Evolutionary conservation across 2,113 vertebrate genomes (phyloP), one percentile per base, ranked within the genome.

Genomic region (Pandion haliaetus): DNA sequence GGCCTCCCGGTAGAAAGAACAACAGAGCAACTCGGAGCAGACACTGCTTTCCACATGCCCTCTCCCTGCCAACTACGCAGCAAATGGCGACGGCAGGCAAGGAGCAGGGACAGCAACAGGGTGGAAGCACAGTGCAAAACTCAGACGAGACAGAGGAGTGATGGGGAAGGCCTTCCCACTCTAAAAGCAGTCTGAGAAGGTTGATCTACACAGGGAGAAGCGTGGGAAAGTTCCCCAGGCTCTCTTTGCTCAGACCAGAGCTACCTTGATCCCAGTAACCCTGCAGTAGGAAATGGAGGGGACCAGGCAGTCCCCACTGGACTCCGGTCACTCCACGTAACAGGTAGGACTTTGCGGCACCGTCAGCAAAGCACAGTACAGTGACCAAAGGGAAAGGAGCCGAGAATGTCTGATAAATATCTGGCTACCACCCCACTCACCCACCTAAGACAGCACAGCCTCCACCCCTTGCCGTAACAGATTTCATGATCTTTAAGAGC

Each of bases 21-120:
- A 38, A 42, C n/a, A 26, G n/a, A 59, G 54, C 28, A 40, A 18
- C 65, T 29, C 6, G 1, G 45, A 80, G 54, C 67, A 62, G 36
- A 19, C 20, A 5, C 18, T 4, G 7, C 10, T 38, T 17, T 23
- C 76, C 40, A 3, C 0, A 0, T 12, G 32, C 42, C 44, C 61
- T 19, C 32, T 13, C 29, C 79, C 80, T 32, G 58, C 40, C 72
- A 58, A 40, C 17, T 25, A 13, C 2, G 4, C 0, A 0, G n/a
- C 54, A 31, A 17, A 24, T 1, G 8, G 5, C 2, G 34, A 40
- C 2, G 29, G 50, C 47, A 25, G 78, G 62, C 8, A 9, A 13
- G 24, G 26, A 49, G n/a, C 21, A 21, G 66, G 44, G 49, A 58
- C 38, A 34, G 78, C 28, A 62, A 29, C 7, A 8, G 55, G 14